phyloP scores from a whole-genome alignment of 37 sponge, comb jelly and placozoan species.

The Petrosia ficiformis region DNA sequence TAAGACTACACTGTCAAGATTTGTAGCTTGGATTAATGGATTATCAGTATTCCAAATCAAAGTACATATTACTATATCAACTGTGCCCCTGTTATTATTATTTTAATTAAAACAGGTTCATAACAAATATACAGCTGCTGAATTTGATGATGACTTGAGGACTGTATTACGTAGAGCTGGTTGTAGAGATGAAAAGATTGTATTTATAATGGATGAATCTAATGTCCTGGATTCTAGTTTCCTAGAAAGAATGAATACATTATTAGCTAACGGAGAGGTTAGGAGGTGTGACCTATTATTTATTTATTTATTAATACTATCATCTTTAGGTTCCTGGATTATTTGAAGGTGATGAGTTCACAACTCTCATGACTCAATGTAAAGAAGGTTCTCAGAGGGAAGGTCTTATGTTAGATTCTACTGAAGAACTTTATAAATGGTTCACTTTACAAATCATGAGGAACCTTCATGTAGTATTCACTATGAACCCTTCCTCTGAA shows the following conservation, averaged over 20 bases:
- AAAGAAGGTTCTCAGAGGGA: slow-evolving; percentile 96
- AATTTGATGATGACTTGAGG: slow-evolving; percentile 96
- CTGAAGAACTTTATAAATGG: slow-evolving; percentile 98
- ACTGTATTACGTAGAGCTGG: slow-evolving; percentile 88
- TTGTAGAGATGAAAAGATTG: slow-evolving; percentile 91
- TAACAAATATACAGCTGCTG: slow-evolving; percentile 86
- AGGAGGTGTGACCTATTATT: not conserved
- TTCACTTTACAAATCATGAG: slow-evolving; percentile 92
- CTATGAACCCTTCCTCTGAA: slow-evolving; percentile 97
- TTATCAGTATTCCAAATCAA: slow-evolving; percentile 91
- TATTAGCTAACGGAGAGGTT: slow-evolving; percentile 98
- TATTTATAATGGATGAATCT: slow-evolving; percentile 93
- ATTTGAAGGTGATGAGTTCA: slow-evolving; percentile 96
- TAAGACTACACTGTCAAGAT: slow-evolving; percentile 95
- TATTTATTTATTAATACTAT: not conserved
- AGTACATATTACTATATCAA: slow-evolving; percentile 19
- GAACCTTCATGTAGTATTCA: slow-evolving; percentile 98
- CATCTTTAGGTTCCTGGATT: slow-evolving; percentile 85
- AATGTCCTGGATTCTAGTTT: slow-evolving; percentile 94
- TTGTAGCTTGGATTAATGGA: slow-evolving; percentile 99
- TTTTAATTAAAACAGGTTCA: slow-evolving; percentile 46
- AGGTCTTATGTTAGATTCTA: slow-evolving; percentile 91
- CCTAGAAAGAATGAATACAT: slow-evolving; percentile 96
- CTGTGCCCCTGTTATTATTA: not conserved
- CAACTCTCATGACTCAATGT: slow-evolving; percentile 95